Conservation (phyloP, 2,797 vertebrate genomes). For the Melopsittacus undulatus region DNA sequence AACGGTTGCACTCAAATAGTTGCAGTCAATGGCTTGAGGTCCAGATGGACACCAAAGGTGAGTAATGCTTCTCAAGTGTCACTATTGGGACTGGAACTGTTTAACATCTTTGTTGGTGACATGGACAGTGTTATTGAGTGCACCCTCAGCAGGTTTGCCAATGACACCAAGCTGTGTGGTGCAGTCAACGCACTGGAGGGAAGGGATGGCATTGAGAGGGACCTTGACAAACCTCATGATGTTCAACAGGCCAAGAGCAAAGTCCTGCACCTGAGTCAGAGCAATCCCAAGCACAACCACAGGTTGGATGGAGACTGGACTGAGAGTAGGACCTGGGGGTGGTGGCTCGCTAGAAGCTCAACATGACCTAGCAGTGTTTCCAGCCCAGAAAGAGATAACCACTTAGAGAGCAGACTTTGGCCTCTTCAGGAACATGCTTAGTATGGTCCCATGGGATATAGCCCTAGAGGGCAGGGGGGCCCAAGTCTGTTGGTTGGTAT, state of each 20-base stretch:
- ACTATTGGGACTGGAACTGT: not conserved
- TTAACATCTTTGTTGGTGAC: not conserved
- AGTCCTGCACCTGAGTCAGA: not conserved
- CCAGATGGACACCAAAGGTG: not conserved
- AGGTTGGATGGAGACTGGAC: not conserved
- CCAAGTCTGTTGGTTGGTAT: too few relatives aligned
- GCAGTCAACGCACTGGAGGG: not conserved
- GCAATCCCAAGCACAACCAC: not conserved
- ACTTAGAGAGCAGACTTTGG: too few relatives aligned
- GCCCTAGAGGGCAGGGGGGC: too few relatives aligned
- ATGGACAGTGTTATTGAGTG: not conserved
- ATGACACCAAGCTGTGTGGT: not conserved
- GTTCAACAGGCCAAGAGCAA: not conserved
- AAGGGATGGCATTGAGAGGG: not conserved
- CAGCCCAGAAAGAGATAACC: not conserved
- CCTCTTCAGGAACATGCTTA: too few relatives aligned
- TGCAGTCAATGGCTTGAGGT: not conserved
- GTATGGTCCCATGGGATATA: too few relatives aligned
- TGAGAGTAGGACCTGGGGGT: not conserved
- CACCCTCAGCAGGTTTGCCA: not conserved
- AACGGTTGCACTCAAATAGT: not conserved
- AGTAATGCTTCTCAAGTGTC: not conserved
- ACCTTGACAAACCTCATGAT: not conserved
- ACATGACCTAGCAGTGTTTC: not conserved
- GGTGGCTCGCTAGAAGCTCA: not conserved